Percentiles rank a stretch among this genome's conserved stretches.
These are phyloP conservation scores for Oreonectes daqikongensis DNA, from an alignment of 2,797 vertebrate genomes.

Conservation along the genomic window DNA sequence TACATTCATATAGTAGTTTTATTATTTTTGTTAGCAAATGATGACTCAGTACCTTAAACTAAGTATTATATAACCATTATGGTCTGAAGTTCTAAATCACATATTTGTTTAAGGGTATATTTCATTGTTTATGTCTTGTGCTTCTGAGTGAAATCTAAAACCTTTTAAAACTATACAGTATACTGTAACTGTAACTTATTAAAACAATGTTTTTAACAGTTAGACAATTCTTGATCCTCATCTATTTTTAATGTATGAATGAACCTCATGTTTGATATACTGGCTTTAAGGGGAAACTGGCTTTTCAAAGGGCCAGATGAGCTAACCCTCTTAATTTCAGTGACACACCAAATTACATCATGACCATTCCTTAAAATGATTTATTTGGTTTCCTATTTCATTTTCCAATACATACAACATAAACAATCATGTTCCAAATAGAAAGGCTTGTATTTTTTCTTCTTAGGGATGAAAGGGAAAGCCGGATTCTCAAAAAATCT, in stretches of 20 bases:
- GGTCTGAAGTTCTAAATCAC: not conserved
- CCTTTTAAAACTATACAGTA: not conserved
- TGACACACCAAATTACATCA: constrained; percentile 58
- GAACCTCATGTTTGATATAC: not conserved
- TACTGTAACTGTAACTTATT: not conserved
- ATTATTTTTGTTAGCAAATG: not conserved
- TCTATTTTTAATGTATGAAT: not conserved
- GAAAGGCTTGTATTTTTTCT: constrained; percentile 53
- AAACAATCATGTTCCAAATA: constrained; percentile 15
- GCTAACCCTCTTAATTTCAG: constrained; percentile 48
- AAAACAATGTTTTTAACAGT: not conserved
- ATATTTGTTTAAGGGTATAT: not conserved
- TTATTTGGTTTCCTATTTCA: constrained; percentile 25
- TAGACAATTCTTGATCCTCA: not conserved
- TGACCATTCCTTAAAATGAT: constrained; percentile 58
- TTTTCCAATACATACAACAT: constrained; percentile 48
- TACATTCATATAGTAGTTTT: not conserved
- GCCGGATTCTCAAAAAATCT: not conserved
- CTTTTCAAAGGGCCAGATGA: constrained; percentile 35
- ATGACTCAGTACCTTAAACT: not conserved
- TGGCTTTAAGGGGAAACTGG: constrained; percentile 20
- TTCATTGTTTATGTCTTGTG: not conserved
- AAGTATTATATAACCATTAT: not conserved
- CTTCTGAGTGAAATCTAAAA: not conserved
- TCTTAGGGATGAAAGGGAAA: constrained; percentile 36